Percentiles rank a stretch among this genome's conserved stretches.
Evolutionary conservation across 2,888 invertebrate species (phyloP).

Genomic region (Andrena hattorfiana): DNA sequence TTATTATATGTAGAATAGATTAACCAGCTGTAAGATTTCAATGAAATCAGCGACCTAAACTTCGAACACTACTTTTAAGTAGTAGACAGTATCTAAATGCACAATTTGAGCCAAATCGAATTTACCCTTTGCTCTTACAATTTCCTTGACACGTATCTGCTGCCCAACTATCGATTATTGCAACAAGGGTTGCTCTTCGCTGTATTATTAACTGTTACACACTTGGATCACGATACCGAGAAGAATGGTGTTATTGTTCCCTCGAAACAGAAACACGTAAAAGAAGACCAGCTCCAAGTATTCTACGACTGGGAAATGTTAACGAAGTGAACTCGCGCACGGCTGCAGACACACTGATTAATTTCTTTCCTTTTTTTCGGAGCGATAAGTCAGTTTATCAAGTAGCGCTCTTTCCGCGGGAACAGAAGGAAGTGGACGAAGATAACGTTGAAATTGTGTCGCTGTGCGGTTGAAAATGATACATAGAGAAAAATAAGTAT

Average conservation of each 20-base stretch:
- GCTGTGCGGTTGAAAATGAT: neutral
- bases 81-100: no score
- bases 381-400: slow-evolving; percentile 44
- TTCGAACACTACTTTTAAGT: no score
- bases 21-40: no score
- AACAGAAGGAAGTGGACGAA: slow-evolving; percentile 46
- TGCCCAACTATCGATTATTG: neutral
- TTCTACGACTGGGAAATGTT: neutral
- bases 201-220: neutral
- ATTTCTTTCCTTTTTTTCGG: slow-evolving; percentile 8
- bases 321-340: neutral
- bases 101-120: neutral
- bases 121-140: neutral
- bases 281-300: neutral
- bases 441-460: slow-evolving; percentile 32
- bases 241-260: neutral
- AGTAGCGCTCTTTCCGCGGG: slow-evolving; percentile 14
- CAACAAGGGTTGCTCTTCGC: neutral
- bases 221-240: neutral
- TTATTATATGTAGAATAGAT: no score
- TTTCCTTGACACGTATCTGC: neutral
- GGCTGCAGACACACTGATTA: slow-evolving; percentile 34
- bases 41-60: no score
- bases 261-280: neutral
- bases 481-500: slow-evolving; percentile 13